These are phyloP conservation scores for Patagioenas fasciata DNA, from an alignment of 2,113 vertebrate genomes.

Conservation along the genomic window DNA sequence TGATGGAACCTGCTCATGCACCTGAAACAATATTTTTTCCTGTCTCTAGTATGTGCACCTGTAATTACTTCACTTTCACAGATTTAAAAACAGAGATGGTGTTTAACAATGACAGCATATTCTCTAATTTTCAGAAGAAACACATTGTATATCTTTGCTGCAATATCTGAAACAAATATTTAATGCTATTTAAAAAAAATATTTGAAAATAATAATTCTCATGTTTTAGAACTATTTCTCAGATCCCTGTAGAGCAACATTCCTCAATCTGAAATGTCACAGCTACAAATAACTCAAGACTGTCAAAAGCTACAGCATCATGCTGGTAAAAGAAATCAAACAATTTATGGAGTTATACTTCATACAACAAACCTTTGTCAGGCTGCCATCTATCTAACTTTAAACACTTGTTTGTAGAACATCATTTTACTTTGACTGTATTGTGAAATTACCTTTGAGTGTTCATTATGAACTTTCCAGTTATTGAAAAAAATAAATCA, in stretches of 20 bases:
- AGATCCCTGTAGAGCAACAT: background rate
- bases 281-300: slow-evolving; percentile 13
- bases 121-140: background rate
- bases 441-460: background rate
- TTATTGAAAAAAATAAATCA: background rate
- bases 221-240: background rate
- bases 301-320: background rate
- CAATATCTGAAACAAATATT: background rate
- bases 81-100: background rate
- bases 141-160: background rate
- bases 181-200: background rate
- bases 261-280: background rate
- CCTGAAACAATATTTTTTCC: background rate
- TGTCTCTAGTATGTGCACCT: background rate
- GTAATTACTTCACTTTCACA: background rate
- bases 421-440: background rate
- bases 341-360: background rate
- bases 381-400: background rate
- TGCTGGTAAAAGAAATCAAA: slow-evolving; percentile 28
- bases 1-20: background rate
- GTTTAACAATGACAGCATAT: background rate
- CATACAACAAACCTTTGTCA: background rate
- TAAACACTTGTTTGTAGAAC: background rate
- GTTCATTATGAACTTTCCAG: background rate
- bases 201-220: background rate